A percentile compares a stretch with the other conserved stretches of the same genome.
Conservation (phyloP, 2,113 vertebrate species). For the Pachycephala philippinensis region DNA sequence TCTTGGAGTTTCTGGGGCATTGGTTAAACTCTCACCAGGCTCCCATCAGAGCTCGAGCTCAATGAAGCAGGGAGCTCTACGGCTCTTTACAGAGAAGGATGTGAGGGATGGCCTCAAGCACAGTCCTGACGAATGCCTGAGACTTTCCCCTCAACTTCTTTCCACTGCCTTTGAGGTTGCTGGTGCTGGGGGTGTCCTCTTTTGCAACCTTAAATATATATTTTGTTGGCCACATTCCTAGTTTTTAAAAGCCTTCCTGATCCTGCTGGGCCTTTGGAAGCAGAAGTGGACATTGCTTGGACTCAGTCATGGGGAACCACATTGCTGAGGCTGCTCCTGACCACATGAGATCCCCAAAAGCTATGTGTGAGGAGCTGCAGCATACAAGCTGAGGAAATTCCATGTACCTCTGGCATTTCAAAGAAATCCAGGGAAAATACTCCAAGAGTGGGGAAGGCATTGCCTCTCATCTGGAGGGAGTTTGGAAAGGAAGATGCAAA, state of each 20-base stretch:
- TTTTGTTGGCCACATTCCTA: not conserved
- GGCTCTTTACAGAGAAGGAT: rapidly evolving
- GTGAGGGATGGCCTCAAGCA: not conserved
- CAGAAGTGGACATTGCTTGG: not conserved
- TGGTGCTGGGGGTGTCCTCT: not conserved
- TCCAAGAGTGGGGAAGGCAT: not conserved
- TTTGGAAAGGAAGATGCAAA: not conserved
- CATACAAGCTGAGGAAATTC: not conserved
- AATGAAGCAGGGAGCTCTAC: rapidly evolving
- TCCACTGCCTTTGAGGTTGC: not conserved
- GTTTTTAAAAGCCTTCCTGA: not conserved
- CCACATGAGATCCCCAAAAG: not conserved
- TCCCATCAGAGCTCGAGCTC: not conserved
- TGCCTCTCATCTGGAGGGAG: not conserved
- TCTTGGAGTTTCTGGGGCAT: not conserved
- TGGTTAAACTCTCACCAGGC: not conserved
- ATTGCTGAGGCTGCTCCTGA: not conserved
- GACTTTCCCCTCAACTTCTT: not conserved
- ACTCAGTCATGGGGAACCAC: not conserved
- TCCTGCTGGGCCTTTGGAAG: not conserved
- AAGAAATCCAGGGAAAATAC: not conserved
- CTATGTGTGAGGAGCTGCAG: not conserved
- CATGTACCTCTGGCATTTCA: not conserved
- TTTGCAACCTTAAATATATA: not conserved
- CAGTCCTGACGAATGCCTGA: not conserved